phyloP scores from a whole-genome alignment of 2,797 vertebrate genomes.

The Sebastolobus alascanus region DNA sequence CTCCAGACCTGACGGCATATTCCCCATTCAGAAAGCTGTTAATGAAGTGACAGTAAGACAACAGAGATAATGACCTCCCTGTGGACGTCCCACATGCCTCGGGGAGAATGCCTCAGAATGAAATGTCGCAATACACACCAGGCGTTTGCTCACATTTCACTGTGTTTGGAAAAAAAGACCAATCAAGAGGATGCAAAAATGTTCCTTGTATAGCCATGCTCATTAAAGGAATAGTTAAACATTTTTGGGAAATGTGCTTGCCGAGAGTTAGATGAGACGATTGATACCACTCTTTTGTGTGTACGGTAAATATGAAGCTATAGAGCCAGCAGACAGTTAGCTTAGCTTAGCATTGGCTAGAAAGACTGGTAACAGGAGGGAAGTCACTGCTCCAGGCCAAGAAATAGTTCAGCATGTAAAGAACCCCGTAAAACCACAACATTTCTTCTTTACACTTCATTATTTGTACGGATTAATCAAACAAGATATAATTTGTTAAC shows the following conservation, averaged over 20 bases:
- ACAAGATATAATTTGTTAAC: neutral
- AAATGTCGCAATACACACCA: slow-evolving; percentile 45
- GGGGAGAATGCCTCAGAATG: slow-evolving; percentile 47
- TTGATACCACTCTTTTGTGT: neutral
- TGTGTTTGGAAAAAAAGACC: slow-evolving; percentile 35
- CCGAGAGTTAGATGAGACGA: too few relatives aligned
- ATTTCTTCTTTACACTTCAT: neutral
- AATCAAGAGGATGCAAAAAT: slow-evolving; percentile 8
- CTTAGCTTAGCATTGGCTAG: neutral
- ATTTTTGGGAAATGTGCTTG: neutral
- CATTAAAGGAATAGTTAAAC: neutral
- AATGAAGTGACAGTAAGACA: slow-evolving; percentile 72
- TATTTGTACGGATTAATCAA: neutral
- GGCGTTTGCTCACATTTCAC: slow-evolving; percentile 42
- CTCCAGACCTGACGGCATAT: slow-evolving; percentile 49
- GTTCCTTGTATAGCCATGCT: neutral
- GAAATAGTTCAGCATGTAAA: neutral
- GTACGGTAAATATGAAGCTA: neutral
- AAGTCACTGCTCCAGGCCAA: neutral
- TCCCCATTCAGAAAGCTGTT: slow-evolving; percentile 48
- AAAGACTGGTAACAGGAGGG: neutral
- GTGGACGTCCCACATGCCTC: slow-evolving; percentile 55
- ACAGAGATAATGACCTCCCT: slow-evolving; percentile 76
- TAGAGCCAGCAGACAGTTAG: neutral
- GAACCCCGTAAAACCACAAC: neutral